These are phyloP conservation scores for Auanema freiburgensis DNA, from an alignment of 2,888 invertebrate species.

Conservation along the genomic window DNA sequence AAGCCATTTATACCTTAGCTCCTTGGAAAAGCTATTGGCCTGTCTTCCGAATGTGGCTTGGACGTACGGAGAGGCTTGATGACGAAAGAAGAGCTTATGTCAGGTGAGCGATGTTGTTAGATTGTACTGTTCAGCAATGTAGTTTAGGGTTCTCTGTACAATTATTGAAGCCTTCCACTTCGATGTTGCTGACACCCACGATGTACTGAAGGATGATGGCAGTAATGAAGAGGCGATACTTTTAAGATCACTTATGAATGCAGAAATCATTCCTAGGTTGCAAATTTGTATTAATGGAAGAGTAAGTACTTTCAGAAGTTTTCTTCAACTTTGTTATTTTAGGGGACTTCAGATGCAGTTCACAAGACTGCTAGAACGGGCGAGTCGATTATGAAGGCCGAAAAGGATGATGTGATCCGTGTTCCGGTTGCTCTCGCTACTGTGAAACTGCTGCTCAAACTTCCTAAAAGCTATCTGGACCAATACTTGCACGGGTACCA, in stretches of 20 bases:
- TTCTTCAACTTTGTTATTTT: constrained; percentile 1
- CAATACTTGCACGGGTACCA: constrained; percentile 72
- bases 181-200: constrained; percentile 68
- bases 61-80: constrained; percentile 72
- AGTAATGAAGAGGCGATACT: constrained; percentile 11
- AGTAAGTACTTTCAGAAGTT: constrained; percentile 2
- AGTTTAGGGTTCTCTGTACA: constrained; percentile 67
- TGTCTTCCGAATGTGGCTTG: constrained; percentile 79
- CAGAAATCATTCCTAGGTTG: constrained; percentile 27
- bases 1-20: constrained; percentile 16
- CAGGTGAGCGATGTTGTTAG: constrained; percentile 26
- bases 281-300: constrained; percentile 21
- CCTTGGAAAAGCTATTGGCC: constrained; percentile 71
- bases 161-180: constrained; percentile 90
- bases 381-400: constrained; percentile 44
- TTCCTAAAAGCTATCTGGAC: constrained; percentile 72
- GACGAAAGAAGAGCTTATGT: constrained; percentile 76
- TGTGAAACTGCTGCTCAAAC: constrained; percentile 83
- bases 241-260: constrained; percentile 27
- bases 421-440: constrained; percentile 90
- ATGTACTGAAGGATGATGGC: constrained; percentile 17
- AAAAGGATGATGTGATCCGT: constrained; percentile 80
- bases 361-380: constrained; percentile 31
- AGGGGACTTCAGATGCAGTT: constrained; percentile 1
- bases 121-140: no score